A percentile compares a stretch with the other conserved stretches of the same genome.
Conservation (phyloP, 1,140 invertebrate species). For the Ceratosolen solmsi region DNA sequence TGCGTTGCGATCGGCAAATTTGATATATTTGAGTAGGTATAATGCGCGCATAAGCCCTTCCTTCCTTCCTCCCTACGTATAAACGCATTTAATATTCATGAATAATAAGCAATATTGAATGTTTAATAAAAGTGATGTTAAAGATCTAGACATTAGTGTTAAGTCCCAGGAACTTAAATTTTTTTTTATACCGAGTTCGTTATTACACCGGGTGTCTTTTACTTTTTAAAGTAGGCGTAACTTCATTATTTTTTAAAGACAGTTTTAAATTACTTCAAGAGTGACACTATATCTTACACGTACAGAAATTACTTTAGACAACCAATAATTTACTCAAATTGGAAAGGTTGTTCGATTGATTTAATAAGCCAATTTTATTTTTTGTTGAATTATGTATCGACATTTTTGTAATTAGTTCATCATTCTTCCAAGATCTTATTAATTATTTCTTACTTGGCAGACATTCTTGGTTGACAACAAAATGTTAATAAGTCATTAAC, state of each 20-base stretch:
- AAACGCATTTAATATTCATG: neutral
- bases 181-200: neutral
- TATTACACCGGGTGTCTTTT: neutral
- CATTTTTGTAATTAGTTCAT: constrained; percentile 7
- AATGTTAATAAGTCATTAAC: neutral
- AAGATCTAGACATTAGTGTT: neutral
- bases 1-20: neutral
- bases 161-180: neutral
- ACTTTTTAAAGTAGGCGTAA: neutral
- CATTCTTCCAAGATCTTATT: neutral
- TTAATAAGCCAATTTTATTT: constrained; percentile 18
- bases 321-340: constrained; percentile 20
- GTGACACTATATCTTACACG: constrained; percentile 13
- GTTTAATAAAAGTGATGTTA: neutral
- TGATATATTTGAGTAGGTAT: neutral
- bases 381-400: neutral
- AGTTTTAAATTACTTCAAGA: constrained; percentile 13
- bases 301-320: constrained; percentile 8
- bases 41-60: neutral
- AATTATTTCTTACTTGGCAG: neutral
- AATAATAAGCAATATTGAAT: neutral
- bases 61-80: neutral
- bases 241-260: constrained; percentile 24
- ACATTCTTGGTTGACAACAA: neutral
- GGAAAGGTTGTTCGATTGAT: neutral